Evolutionary conservation across 1,140 invertebrate species (phyloP), one percentile per base, ranked within the genome.

Genomic region (Notospermus geniculatus): DNA sequence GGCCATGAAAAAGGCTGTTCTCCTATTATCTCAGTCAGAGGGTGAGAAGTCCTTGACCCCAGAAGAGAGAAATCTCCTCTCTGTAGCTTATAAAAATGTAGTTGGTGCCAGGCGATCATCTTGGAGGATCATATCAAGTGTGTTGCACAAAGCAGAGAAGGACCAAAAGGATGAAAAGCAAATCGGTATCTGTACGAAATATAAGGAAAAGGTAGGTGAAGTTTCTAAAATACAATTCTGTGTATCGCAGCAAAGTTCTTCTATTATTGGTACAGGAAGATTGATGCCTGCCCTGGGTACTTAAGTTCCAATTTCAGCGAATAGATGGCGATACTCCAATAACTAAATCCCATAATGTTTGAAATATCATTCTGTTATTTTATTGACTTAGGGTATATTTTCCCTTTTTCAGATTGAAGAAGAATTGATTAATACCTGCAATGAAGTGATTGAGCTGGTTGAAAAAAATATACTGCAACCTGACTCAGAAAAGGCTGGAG

Each of bases 1-100:
- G 28, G 59, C 61, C 50, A 67, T 72, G 17, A 71, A 58, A 32
- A 36, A 36, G 32, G 32, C 32, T 36, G 32, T 36, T 36, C n/a
- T n/a, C n/a, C n/a, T n/a, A n/a, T n/a, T n/a, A n/a, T 53, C 59
- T 43, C 59, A 62, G 23, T 55, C 67, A 5, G 66, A 70, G 56
- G 59, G 55, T 54, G 52, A 68, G 7, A 62, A 66, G 23, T 62
- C 71, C 29, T 59, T 81, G 11, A 68, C 69, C 7, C 62, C 69
- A 50, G 77, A 80, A 57, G 95, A 98, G 84, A 87, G 96, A 74
- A 98, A 98, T 85, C 87, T 98, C 53, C 87, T 98, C 67, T 98
- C 95, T 60, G 94, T 98, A 71, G 96, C 95, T 69, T 98, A 98
- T 86, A 98, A 99, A 87, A 98, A 99, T 85, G 95, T 98, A 55